A percentile compares a stretch with the other conserved stretches of the same genome.
phyloP scores from a whole-genome alignment of 2,113 vertebrate genomes.

The Daubentonia madagascariensis region DNA sequence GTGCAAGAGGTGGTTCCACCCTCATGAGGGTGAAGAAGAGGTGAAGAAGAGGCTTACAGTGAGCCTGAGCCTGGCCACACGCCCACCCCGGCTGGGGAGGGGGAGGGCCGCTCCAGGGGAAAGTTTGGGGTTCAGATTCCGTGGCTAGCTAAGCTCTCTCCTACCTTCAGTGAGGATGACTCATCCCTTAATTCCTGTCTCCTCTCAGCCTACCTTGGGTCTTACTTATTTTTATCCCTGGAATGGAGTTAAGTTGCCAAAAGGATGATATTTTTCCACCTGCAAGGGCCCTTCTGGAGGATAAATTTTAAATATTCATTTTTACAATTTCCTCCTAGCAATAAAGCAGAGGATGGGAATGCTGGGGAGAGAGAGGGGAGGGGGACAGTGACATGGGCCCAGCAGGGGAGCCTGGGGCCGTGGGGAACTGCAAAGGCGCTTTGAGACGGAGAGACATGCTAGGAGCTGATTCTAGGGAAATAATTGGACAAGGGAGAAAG shows the following conservation, averaged over 20 bases:
- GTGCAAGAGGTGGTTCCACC: background rate
- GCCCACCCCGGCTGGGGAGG: background rate
- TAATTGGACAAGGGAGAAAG: background rate
- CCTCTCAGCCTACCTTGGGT: conserved; percentile 63
- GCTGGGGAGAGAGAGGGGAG: background rate
- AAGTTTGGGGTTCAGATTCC: conserved; percentile 31
- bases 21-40: fast-evolving
- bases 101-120: background rate
- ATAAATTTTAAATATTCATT: conserved; percentile 64
- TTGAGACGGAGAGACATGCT: background rate
- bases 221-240: conserved; percentile 75
- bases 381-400: background rate
- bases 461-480: background rate
- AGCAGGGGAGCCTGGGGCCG: background rate
- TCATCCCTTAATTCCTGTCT: conserved; percentile 66
- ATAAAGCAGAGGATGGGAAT: background rate
- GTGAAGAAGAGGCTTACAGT: no score
- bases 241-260: conserved; percentile 64
- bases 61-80: fast-evolving
- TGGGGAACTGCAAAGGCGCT: background rate
- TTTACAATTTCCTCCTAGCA: conserved; percentile 44
- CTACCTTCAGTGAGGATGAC: conserved; percentile 30
- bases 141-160: conserved; percentile 49
- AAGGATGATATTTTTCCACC: conserved; percentile 59
- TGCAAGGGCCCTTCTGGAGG: conserved; percentile 58